Base-by-base conservation (phyloP, 2,797 vertebrate species). In the Cynopterus sphinx region DNA sequence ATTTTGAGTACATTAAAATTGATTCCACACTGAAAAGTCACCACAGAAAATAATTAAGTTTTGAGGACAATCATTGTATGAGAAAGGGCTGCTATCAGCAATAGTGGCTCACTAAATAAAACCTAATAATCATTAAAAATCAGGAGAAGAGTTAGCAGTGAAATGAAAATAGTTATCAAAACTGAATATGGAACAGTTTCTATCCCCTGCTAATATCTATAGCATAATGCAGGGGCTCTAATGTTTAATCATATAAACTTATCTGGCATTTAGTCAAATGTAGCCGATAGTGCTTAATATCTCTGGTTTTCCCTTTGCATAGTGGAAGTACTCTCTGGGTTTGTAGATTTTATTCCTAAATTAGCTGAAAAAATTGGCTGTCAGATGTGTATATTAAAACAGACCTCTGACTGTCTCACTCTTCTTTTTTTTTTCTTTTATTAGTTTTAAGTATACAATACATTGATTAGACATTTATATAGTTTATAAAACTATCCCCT, bases 301-400 rank as follows among this genome's bases (percentile, higher is more conserved):
- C 41, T 90, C 73, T 86, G 28, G 13, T 74, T 77, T 70, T 65
- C 28, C 46, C 55, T 81, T 46, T 65, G 17, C 7, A 51, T 28
- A 81, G 46, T 10, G 90, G 81, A 93, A 81, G 71, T 71, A 75
- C 7, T 41, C 46, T 83, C 16, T 83, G 41, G 31, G 49, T 63
- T 61, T 89, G 21, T 86, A 51, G 28, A 90, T 67, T 77, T 93
- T 91, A 87, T 41, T 90, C 22, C 41, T 81, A 90, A 90, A 61
- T 59, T 83, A 79, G 41, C 16, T 49, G 63, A 91, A 91, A 90
- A 57, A 61, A 41, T 12, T 95, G 67, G 61, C 65, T 5, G n/a
- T 67, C 46, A 67, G 22, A 9, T 67, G 11, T 59, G 19, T 68
- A 73, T 15, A 43, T 81, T 39, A 90, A 43, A 93, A 63, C 26